Evolutionary conservation across 1,140 invertebrate genomes (phyloP).

Genomic region (Cephus cinctus): DNA sequence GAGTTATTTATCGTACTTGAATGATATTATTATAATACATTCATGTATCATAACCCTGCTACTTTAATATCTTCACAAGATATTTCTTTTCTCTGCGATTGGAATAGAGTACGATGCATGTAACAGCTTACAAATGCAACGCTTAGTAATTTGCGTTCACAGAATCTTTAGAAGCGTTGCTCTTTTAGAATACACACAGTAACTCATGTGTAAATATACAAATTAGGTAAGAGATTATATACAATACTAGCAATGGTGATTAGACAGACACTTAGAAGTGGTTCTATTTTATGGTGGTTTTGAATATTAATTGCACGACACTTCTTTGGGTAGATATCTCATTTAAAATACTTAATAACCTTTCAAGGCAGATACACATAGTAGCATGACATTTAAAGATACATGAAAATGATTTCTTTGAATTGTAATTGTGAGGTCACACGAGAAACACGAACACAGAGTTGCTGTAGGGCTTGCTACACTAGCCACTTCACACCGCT

Average conservation of each 20-base stretch:
- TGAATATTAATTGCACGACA: not conserved
- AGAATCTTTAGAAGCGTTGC: not conserved
- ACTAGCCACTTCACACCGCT: conserved; percentile 47
- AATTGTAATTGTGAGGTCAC: not conserved
- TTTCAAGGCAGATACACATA: too few species aligned
- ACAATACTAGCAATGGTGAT: too few species aligned
- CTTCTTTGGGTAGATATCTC: not conserved
- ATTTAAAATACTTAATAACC: not conserved
- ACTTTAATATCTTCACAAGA: too few species aligned
- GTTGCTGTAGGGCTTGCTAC: conserved; percentile 37
- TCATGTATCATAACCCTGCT: too few species aligned
- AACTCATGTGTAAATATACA: not conserved
- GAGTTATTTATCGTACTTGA: too few species aligned
- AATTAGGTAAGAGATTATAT: not conserved
- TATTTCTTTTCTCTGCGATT: too few species aligned
- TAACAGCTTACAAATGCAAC: too few species aligned
- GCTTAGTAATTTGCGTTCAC: too few species aligned
- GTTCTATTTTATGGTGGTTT: not conserved
- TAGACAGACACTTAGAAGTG: not conserved
- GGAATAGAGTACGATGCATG: too few species aligned
- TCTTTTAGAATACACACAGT: not conserved
- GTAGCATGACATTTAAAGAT: too few species aligned
- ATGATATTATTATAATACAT: too few species aligned
- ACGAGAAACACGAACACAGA: not conserved
- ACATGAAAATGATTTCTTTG: too few species aligned